Base-by-base conservation (phyloP, 2,888 invertebrate species). In the Tanypteryx hageni region DNA sequence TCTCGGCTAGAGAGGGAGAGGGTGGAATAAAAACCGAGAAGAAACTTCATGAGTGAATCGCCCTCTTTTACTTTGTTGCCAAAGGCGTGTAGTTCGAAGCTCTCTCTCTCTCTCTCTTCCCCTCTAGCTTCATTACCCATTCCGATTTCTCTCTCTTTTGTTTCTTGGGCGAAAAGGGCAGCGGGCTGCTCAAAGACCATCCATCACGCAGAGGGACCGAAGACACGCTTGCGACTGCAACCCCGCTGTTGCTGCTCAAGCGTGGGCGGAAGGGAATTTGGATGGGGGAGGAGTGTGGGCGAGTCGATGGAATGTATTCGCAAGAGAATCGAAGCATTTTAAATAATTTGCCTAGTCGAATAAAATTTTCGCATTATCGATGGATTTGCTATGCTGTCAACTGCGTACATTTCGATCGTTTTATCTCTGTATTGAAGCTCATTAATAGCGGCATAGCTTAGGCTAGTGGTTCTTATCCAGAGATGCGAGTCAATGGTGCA, bases 101-200 rank as follows among this genome's bases (percentile, higher is more conserved):
- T 57, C 57, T 83, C 57, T 83, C 44, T 44, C 44, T 89, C 27
- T 31, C 86, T 59, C 61, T 31, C 61, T 31, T n/a, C 59, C 27
- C 44, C 64, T 89, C 44, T n/a, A n/a, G 89, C 64, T 64, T 89
- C 89, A 89, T 89, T 64, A 89, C 61, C 89, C 89, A 89, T 89
- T 64, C 89, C 64, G 61, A 68, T 64, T 89, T 61, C 44, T 76
- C 76, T 27, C 22, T 76, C 76, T 76, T 5, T 76, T 27, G 76
- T 61, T 64, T 89, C 89, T 44, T 64, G 31, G 22, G 86, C 61
- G 86, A 61, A 31, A 56, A 44, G 64, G 61, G 89, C 61, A n/a
- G 83, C 83, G 44, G 44, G n/a, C 83, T 56, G 83, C 57, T 83
- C 83, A 10, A 44, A 64, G 64, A 89, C 64, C 18, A 89, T 89